Evolutionary conservation across 2,888 invertebrate genomes (phyloP).

Genomic region (Drosophila mimetica): DNA sequence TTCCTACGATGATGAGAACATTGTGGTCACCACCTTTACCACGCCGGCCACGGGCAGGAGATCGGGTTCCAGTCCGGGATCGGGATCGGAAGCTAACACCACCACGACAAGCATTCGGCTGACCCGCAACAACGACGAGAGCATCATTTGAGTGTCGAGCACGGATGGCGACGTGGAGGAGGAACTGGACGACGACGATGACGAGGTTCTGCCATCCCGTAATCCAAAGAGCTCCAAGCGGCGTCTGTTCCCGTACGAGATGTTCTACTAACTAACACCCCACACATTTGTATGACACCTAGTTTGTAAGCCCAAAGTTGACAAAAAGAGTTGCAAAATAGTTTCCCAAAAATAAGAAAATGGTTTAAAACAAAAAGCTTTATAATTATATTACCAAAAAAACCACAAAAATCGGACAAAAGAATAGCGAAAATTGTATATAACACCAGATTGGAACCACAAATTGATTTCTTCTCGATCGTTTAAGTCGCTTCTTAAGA

Average conservation of each 20-base stretch:
- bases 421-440: constrained; percentile 27
- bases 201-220: constrained; percentile 14
- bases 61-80: constrained; percentile 30
- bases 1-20: constrained; percentile 84
- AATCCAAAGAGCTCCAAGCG: constrained; percentile 18
- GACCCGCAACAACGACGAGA: constrained; percentile 82
- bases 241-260: constrained; percentile 72
- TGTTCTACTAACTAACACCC: constrained; percentile 67
- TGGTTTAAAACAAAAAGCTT: constrained; percentile 67
- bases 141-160: constrained; percentile 84
- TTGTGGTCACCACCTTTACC: constrained; percentile 82
- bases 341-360: constrained; percentile 50
- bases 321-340: constrained; percentile 32
- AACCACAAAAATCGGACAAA: constrained; percentile 9
- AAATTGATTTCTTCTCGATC: constrained; percentile 13
- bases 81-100: constrained; percentile 32
- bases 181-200: constrained; percentile 38
- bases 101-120: constrained; percentile 78
- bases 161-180: constrained; percentile 37
- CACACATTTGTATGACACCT: constrained; percentile 22
- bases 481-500: constrained; percentile 37
- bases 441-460: constrained; percentile 16
- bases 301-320: constrained; percentile 45
- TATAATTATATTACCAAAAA: constrained; percentile 48
- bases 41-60: constrained; percentile 61